Conservation (phyloP, 2,888 invertebrate genomes). For the Melipona bicolor region DNA sequence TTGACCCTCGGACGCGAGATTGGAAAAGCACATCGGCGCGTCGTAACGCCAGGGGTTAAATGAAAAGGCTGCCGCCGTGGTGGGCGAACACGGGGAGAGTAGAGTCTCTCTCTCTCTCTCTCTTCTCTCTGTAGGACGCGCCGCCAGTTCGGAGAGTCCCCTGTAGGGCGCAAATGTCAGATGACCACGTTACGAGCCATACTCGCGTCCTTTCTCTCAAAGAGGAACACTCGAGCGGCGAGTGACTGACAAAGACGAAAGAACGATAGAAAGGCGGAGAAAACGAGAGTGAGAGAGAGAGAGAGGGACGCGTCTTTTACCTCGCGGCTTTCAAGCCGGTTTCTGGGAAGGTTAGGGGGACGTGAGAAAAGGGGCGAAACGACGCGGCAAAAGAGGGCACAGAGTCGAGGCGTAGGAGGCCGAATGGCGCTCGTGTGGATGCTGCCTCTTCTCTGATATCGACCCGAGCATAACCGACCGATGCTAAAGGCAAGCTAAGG, state of each 20-base stretch:
- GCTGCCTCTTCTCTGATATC: conserved; percentile 74
- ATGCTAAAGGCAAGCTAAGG: conserved; percentile 74
- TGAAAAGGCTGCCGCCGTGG: conserved; percentile 1
- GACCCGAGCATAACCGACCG: conserved; percentile 73
- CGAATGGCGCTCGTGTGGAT: conserved; percentile 69
- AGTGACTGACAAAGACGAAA: neutral
- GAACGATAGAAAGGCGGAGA: neutral
- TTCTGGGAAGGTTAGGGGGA: conserved; percentile 25
- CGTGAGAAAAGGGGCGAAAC: conserved; percentile 22
- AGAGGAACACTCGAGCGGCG: conserved; percentile 50
- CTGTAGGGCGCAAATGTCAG: conserved; percentile 51
- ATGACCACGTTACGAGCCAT: conserved; percentile 52
- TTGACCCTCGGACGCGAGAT: neutral
- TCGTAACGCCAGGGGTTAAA: conserved; percentile 17
- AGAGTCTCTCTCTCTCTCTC: too few species aligned
- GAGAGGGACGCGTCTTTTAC: conserved; percentile 28
- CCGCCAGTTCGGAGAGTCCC: conserved; percentile 23
- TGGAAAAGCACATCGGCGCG: conserved; percentile 11
- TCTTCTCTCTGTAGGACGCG: neutral
- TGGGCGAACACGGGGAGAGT: neutral
- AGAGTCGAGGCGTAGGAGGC: conserved; percentile 55
- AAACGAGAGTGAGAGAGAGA: neutral
- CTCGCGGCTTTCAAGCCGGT: conserved; percentile 40
- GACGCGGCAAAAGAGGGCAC: conserved; percentile 28
- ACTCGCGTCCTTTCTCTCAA: conserved; percentile 48